Evolutionary conservation across 2,888 invertebrate species (phyloP), one percentile per base, ranked within the genome.

Genomic region (Ypsolopha sequella): DNA sequence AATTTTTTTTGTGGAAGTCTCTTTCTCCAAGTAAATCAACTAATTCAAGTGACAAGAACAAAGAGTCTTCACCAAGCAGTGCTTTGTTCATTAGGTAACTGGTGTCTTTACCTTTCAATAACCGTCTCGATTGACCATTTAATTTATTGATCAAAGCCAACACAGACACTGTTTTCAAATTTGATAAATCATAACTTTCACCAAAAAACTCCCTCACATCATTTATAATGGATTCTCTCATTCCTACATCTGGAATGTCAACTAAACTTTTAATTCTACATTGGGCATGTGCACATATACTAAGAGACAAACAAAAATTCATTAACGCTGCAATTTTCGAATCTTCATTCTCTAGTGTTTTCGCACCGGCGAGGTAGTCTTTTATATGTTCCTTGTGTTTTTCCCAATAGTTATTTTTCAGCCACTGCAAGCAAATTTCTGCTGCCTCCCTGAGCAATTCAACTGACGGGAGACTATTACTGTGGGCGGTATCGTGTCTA

Each of bases 401-500:
- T 48, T 82, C 72, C 92, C 92, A 93, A 70, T 93, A 92, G 62
- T 90, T 88, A 41, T 76, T 76, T 73, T 89, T 88, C 1, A 95
- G 71, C 94, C 94, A 95, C 4, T 89, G 69, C 44, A 93, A 75
- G 52, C 91, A 88, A 61, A 90, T 88, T 34, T 84, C 66, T 24
- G 90, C 78, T 2, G 92, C 94, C 58, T 89, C 84, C 66, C 90
- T 81, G 6, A 95, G 76, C 49, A 91, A 73, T 44, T 80, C 79
- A 35, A 92, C 69, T 0, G 91, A 88, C 11, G 95, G 94, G 36
- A 93, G 72, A 55, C 87, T 87, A 56, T 90, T 88, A 51, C 89
- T 89, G 68, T 96, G 95, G 35, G 95, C 92, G 41, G 92, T 90
- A 56, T 93, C 91, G 69, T 96, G 95, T 51, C 95, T 87, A 50